phyloP scores from a whole-genome alignment of 2,797 vertebrate species.

The Catamblyrhynchus diadema region DNA sequence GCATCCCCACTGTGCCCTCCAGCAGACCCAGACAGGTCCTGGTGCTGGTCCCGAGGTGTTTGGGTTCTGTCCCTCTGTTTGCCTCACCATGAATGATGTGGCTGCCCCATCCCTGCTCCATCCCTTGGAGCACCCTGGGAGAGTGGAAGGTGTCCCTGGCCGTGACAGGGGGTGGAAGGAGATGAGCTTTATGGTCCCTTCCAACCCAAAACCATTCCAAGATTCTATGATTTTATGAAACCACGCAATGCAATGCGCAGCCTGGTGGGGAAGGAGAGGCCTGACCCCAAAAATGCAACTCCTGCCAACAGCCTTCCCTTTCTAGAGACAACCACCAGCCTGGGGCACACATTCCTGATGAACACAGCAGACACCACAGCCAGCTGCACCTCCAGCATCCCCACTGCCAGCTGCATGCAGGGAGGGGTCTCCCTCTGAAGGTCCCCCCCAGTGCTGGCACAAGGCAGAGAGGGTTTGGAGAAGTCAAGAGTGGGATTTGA shows the following conservation, averaged over 20 bases:
- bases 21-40: background rate
- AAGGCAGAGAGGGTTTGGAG: background rate
- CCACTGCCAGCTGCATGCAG: rapidly evolving
- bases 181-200: background rate
- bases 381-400: background rate
- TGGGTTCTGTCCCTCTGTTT: background rate
- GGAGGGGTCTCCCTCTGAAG: background rate
- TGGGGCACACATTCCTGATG: background rate
- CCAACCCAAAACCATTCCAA: background rate
- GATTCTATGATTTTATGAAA: background rate
- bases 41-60: rapidly evolving
- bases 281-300: background rate
- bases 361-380: background rate
- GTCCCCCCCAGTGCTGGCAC: background rate
- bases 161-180: rapidly evolving
- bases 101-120: background rate
- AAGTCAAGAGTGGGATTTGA: background rate
- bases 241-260: rapidly evolving
- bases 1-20: background rate
- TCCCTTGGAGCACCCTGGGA: background rate
- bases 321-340: background rate
- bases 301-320: background rate
- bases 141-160: background rate
- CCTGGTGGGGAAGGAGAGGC: background rate
- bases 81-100: background rate